Conservation (phyloP, 2,113 vertebrate genomes). For the Grallaria varia region DNA sequence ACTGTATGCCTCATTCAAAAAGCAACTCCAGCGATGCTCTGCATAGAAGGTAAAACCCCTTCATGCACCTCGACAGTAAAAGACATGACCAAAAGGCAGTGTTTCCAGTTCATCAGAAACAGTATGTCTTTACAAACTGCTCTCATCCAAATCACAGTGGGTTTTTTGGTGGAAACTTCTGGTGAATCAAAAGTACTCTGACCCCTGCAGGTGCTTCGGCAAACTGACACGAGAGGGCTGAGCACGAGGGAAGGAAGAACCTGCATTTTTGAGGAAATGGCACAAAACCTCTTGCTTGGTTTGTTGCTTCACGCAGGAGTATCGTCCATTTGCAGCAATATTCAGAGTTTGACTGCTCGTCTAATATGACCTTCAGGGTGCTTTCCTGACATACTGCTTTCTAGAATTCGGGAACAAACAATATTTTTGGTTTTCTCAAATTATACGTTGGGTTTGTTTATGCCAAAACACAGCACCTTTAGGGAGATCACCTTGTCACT, state of each 20-base stretch:
- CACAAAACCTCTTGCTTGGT: neutral
- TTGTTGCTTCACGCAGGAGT: neutral
- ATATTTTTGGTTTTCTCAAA: neutral
- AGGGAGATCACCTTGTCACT: neutral
- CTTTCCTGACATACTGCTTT: neutral
- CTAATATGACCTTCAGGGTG: neutral
- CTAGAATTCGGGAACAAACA: neutral
- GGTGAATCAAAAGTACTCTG: conserved; percentile 49
- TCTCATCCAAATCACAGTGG: neutral
- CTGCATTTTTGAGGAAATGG: neutral
- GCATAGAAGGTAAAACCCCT: neutral
- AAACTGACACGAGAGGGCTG: neutral
- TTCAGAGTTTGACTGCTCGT: neutral
- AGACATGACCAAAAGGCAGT: neutral
- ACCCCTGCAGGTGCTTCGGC: conserved; percentile 54
- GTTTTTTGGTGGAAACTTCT: conserved; percentile 33
- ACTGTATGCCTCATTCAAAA: neutral
- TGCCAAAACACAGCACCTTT: neutral
- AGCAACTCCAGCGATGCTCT: neutral
- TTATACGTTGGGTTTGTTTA: neutral
- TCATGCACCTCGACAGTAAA: neutral
- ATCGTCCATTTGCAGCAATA: fast-evolving
- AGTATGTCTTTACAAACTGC: neutral
- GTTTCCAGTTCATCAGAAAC: neutral
- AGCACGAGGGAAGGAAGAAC: neutral